These are phyloP conservation scores for Scytalopus superciliaris DNA, from an alignment of 2,113 vertebrate species.

Conservation along the genomic window DNA sequence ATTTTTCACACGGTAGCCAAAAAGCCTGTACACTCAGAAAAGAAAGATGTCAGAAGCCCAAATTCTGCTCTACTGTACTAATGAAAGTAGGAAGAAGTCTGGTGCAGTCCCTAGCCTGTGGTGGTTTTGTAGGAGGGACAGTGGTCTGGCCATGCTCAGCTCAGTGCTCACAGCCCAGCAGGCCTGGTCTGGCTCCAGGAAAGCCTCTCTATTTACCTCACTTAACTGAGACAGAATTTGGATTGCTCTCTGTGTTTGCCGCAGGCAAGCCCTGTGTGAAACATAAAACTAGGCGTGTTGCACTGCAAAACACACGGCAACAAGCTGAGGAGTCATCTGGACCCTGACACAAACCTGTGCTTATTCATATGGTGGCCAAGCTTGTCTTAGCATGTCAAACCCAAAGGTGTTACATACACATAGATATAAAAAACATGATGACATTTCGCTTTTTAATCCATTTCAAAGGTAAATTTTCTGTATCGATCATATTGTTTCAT, in stretches of 20 bases:
- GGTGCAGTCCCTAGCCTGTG: not conserved
- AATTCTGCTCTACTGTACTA: not conserved
- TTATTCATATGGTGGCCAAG: not conserved
- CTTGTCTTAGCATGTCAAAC: not conserved
- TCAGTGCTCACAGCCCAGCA: not conserved
- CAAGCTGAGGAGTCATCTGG: slow-evolving; percentile 79
- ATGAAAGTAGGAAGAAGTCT: not conserved
- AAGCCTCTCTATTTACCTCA: not conserved
- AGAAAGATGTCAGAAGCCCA: slow-evolving; percentile 18
- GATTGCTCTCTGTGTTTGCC: slow-evolving; percentile 35
- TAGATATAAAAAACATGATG: not conserved
- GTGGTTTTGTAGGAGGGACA: not conserved
- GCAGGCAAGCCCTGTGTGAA: slow-evolving; percentile 68
- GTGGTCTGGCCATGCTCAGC: not conserved
- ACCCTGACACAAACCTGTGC: slow-evolving; percentile 62
- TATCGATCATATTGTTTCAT: not conserved
- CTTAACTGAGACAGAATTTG: slow-evolving; percentile 2
- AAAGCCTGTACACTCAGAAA: slow-evolving; percentile 10
- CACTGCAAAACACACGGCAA: slow-evolving; percentile 49
- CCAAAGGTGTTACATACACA: not conserved
- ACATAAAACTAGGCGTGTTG: slow-evolving; percentile 66
- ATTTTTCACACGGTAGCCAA: not conserved
- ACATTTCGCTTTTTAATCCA: not conserved
- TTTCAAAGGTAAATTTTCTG: not conserved
- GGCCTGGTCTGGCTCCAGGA: slow-evolving; percentile 6